These are phyloP conservation scores for Cirrhinus mrigala DNA, from an alignment of 2,797 vertebrate species.

Conservation along the genomic window DNA sequence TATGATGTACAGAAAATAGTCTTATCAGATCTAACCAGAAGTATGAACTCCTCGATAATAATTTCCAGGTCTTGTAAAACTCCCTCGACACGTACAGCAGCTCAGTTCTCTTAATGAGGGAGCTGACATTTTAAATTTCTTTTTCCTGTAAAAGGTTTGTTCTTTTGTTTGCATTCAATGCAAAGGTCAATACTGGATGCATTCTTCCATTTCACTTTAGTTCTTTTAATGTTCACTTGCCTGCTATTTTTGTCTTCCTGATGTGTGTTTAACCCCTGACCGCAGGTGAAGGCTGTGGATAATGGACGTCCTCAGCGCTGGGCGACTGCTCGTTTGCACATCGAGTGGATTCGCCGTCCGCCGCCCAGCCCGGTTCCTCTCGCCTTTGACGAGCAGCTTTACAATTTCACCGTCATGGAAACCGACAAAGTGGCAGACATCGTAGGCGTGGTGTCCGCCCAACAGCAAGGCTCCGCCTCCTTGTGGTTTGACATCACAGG, in stretches of 20 bases:
- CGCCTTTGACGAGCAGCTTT: slow-evolving; percentile 90
- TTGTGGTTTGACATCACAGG: slow-evolving; percentile 96
- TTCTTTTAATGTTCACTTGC: neutral
- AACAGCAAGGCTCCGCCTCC: slow-evolving; percentile 84
- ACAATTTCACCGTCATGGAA: slow-evolving; percentile 97
- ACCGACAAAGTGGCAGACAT: slow-evolving; percentile 93
- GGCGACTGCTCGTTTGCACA: slow-evolving; percentile 91
- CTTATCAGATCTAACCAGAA: neutral
- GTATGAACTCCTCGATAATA: neutral
- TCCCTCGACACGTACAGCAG: neutral
- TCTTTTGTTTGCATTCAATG: slow-evolving; percentile 27
- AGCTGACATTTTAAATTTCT: slow-evolving; percentile 19
- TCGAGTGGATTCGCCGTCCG: slow-evolving; percentile 93
- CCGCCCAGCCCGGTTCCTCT: slow-evolving; percentile 74
- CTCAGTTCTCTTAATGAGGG: slow-evolving; percentile 22
- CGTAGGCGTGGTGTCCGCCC: slow-evolving; percentile 93
- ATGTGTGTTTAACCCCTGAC: neutral
- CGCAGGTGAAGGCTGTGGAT: slow-evolving; percentile 94
- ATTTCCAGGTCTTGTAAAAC: neutral
- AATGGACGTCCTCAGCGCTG: slow-evolving; percentile 95
- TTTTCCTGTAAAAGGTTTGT: slow-evolving; percentile 2
- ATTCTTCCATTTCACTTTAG: neutral
- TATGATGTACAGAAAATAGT: neutral
- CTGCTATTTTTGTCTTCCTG: neutral
- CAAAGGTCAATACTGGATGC: slow-evolving; percentile 19